These are phyloP conservation scores for Poliocrania exsul DNA, from an alignment of 2,797 vertebrate species.

Conservation along the genomic window DNA sequence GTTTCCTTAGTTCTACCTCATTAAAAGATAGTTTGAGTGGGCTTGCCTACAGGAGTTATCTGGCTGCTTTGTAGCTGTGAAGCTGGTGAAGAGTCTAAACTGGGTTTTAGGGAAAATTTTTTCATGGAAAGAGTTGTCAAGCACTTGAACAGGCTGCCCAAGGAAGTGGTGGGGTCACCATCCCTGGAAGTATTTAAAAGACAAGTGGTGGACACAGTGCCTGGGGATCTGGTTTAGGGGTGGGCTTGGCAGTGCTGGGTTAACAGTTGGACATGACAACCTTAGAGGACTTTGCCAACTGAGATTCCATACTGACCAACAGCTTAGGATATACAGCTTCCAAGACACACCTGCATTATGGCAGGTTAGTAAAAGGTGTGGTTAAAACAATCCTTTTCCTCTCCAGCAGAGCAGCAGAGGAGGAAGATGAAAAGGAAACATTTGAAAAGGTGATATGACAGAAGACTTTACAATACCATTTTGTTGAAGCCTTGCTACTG, in stretches of 20 bases:
- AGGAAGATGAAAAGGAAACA: neutral
- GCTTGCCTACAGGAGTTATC: conserved; percentile 10
- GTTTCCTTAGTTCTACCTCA: neutral
- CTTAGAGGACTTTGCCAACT: neutral
- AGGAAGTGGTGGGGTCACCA: neutral
- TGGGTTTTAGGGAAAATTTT: neutral
- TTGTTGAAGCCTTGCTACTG: neutral
- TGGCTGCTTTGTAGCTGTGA: neutral
- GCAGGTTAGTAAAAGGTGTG: neutral
- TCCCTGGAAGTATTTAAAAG: neutral
- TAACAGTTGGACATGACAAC: neutral
- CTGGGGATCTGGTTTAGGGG: accelerated
- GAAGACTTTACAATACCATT: neutral
- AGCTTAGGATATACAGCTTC: neutral
- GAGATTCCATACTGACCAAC: neutral
- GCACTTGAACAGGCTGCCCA: neutral
- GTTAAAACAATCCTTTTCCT: neutral
- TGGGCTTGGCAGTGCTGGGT: neutral
- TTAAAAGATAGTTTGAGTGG: conserved; percentile 36
- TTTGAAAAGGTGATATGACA: neutral
- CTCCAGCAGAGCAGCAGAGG: neutral
- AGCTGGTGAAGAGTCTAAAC: neutral
- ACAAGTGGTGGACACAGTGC: neutral
- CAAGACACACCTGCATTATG: neutral
- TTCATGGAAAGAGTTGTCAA: neutral